Evolutionary conservation across 2,888 invertebrate species (phyloP).

Genomic region (Apamea sordens): DNA sequence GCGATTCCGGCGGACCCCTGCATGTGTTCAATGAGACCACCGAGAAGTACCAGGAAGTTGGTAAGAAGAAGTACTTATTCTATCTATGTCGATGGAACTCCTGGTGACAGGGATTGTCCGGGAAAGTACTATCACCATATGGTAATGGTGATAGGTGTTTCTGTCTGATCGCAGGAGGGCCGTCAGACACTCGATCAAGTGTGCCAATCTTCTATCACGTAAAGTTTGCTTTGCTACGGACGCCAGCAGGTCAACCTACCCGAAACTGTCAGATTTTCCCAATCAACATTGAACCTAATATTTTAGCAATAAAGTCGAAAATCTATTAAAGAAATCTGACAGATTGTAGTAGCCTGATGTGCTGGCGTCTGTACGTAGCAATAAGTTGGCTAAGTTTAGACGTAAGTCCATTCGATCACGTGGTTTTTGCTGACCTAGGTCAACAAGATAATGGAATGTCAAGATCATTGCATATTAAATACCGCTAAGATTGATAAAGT

Average conservation of each 20-base stretch:
- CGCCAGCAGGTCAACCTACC: no score
- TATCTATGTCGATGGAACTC: no score
- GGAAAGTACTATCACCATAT: not conserved
- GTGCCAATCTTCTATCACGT: not conserved
- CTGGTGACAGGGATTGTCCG: not conserved
- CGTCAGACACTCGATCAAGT: not conserved
- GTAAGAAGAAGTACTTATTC: conserved; percentile 81
- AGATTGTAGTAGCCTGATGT: no score
- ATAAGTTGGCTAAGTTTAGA: not conserved
- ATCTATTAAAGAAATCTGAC: no score
- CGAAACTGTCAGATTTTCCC: no score
- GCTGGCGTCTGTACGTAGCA: not conserved
- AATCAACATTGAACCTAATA: no score
- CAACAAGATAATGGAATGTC: not conserved
- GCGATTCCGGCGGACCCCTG: conserved; percentile 95
- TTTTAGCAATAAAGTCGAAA: no score
- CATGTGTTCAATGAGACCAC: conserved; percentile 90
- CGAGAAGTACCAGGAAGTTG: conserved; percentile 89
- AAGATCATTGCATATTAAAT: not conserved
- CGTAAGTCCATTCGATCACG: not conserved
- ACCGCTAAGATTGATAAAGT: no score
- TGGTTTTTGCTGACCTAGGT: not conserved
- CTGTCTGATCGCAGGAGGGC: not conserved
- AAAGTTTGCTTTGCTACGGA: no score
- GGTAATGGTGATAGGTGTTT: not conserved